Evolutionary conservation across 1,140 invertebrate genomes (phyloP), one percentile per base, ranked within the genome.

Genomic region (Meloidogyne chitwoodi): DNA sequence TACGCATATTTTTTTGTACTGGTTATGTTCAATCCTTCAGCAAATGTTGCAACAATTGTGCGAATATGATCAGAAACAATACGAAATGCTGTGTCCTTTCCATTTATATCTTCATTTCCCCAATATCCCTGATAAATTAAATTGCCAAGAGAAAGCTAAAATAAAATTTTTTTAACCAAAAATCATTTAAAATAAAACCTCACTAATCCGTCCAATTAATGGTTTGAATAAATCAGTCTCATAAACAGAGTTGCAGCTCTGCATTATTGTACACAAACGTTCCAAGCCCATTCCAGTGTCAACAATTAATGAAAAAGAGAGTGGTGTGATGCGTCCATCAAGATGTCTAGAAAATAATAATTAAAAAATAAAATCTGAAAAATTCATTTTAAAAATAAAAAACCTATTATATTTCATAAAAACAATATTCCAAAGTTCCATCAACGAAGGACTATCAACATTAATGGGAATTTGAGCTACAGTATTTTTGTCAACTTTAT

Each of bases 381-480:
- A 38, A n/a, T n/a, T 31, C 6, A 31, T 31, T 31, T 3, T 31
- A 10, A 38, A 38, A 38, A 8, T 38, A n/a, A 56, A 56, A n/a
- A n/a, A 91, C 92, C 88, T 89, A 68, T 56, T 84, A 78, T 68
- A 75, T 48, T 82, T 72, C 44, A 78, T 85, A 87, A 99, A 99
- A 62, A 99, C 96, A 41, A 98, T 91, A 91, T 99, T 99, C 96
- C 96, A 99, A 80, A 99, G 95, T 90, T 99, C 96, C 44, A 99
- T 88, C 0, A 99, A 95, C 91, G 98, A 93, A 56, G 95, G 95
- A 89, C 96, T 93, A 27, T 62, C 44, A 91, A 92, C 92, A 88
- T 99, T 99, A 87, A 98, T 95, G n/a, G 48, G 19, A n/a, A n/a
- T 4, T 56, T 56, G 48, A n/a, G 1, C 6, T 56, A 6, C 4